A percentile compares a stretch with the other conserved stretches of the same genome.
Evolutionary conservation across 2,797 vertebrate species (phyloP).

Genomic region (Todus mexicanus): DNA sequence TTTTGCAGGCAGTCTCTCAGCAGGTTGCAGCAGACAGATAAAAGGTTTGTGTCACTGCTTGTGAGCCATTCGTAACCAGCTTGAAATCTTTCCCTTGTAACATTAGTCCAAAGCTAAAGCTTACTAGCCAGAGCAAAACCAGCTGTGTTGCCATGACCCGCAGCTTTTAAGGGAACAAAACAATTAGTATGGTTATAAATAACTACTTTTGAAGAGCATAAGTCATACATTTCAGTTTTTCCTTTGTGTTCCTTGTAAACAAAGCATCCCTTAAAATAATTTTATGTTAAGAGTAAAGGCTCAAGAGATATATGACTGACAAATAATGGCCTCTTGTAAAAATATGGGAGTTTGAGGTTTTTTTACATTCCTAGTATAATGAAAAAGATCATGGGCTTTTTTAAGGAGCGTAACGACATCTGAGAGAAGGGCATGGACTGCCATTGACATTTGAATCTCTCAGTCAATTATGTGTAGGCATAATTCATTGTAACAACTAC

Average conservation of each 20-base stretch:
- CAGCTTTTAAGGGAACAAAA: constrained; percentile 16
- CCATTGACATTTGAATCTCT: background rate
- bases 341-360: background rate
- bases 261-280: constrained; percentile 8
- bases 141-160: constrained; percentile 21
- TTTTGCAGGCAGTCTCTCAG: background rate
- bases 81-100: background rate
- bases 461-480: background rate
- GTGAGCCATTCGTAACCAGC: background rate
- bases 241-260: constrained; percentile 3
- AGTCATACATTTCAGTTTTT: constrained; percentile 12
- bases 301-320: background rate
- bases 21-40: background rate
- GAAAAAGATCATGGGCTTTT: background rate
- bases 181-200: constrained; percentile 13
- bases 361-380: background rate
- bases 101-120: background rate
- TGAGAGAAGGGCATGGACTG: background rate
- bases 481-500: background rate
- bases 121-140: background rate
- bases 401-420: background rate
- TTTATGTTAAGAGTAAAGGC: background rate
- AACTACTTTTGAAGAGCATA: background rate
- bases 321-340: background rate
- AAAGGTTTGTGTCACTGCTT: background rate